These are phyloP conservation scores for Capreolus pygargus DNA, from an alignment of 2,113 vertebrate species.

Conservation along the genomic window DNA sequence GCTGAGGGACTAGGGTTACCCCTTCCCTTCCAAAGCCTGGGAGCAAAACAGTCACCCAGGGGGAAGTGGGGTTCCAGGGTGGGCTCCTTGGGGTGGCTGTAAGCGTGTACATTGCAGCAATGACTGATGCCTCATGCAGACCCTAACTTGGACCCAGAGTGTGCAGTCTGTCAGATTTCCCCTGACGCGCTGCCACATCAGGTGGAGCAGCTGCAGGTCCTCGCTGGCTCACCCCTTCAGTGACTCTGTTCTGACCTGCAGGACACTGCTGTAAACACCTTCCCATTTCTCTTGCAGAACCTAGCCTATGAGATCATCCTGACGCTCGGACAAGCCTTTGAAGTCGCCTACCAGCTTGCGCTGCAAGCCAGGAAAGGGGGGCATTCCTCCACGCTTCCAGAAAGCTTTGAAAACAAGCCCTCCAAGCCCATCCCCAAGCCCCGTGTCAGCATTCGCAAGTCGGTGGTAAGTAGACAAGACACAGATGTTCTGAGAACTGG, in stretches of 20 bases:
- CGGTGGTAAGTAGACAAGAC: conserved; percentile 89
- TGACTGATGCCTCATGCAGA: neutral
- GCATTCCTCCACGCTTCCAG: conserved; percentile 96
- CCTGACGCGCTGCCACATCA: rapidly evolving
- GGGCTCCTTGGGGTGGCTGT: neutral
- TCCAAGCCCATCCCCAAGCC: conserved; percentile 98
- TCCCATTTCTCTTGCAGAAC: conserved; percentile 86
- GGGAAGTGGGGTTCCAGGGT: neutral
- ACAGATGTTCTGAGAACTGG: neutral
- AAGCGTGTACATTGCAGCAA: rapidly evolving
- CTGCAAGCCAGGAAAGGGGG: conserved; percentile 97
- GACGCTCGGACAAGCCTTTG: conserved; percentile 97
- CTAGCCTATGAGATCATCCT: conserved; percentile 99
- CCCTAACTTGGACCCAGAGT: neutral
- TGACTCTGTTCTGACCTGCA: neutral
- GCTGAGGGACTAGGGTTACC: neutral
- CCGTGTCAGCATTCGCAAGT: conserved; percentile 97
- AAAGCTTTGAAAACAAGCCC: conserved; percentile 98
- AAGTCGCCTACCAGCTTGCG: conserved; percentile 98
- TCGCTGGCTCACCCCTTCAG: neutral
- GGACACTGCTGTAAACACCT: neutral
- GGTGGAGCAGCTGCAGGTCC: neutral
- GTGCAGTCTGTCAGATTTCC: neutral
- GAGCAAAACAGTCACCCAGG: neutral
- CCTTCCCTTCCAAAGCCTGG: neutral